A percentile compares a stretch with the other conserved stretches of the same genome.
Conservation (phyloP, 2,797 vertebrate species). For the Taenioides sp. region DNA sequence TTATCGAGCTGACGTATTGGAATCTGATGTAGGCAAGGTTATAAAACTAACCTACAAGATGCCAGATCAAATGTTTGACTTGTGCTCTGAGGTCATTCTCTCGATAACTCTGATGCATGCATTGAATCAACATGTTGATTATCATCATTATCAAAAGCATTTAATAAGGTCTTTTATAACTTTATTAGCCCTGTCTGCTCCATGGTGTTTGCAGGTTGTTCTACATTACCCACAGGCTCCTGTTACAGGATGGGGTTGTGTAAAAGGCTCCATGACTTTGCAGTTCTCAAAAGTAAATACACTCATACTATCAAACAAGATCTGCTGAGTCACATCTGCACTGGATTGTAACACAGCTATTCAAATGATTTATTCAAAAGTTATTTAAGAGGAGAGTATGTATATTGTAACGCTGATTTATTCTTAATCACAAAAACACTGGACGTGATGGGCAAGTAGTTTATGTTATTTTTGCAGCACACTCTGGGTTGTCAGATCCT, state of each 20-base stretch:
- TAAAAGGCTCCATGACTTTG: constrained; percentile 7
- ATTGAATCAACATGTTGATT: background rate
- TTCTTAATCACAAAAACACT: too few species aligned
- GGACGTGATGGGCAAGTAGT: too few species aligned
- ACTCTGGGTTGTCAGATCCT: too few species aligned
- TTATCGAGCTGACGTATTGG: too few species aligned
- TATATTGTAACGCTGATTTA: too few species aligned
- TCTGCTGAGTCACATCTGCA: background rate
- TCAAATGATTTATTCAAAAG: background rate
- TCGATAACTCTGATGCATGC: background rate
- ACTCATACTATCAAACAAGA: background rate
- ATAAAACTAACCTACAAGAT: too few species aligned
- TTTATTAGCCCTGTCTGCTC: background rate
- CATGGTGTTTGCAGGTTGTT: background rate
- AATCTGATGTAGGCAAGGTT: too few species aligned
- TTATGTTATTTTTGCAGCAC: too few species aligned
- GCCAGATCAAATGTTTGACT: too few species aligned
- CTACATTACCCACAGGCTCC: background rate
- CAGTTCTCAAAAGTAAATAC: background rate
- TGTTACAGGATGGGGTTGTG: background rate
- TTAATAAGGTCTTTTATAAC: background rate
- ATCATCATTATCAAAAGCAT: background rate
- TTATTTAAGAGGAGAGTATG: too few species aligned
- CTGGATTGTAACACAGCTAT: background rate
- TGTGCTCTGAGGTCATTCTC: background rate